Evolutionary conservation across 2,797 vertebrate genomes (phyloP).

Genomic region (Perodicticus potto): DNA sequence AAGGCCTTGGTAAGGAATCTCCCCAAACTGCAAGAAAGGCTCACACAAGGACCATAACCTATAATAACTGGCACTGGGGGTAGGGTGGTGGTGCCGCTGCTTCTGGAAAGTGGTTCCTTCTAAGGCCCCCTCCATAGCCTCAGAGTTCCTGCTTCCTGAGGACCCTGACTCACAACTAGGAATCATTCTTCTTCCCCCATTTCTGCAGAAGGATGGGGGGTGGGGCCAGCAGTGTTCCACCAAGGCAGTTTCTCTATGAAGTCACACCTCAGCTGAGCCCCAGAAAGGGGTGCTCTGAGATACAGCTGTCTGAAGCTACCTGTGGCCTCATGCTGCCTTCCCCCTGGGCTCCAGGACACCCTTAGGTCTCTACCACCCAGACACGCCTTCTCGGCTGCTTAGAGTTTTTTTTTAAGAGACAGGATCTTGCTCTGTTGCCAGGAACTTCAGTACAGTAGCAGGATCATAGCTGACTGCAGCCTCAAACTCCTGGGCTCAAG

Average conservation of each 20-base stretch:
- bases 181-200: background rate
- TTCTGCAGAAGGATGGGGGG: background rate
- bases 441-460: background rate
- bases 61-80: background rate
- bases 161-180: background rate
- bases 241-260: background rate
- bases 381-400: background rate
- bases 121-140: background rate
- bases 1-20: background rate
- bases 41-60: background rate
- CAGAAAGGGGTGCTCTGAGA: background rate
- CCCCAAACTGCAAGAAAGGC: background rate
- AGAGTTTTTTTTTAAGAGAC: background rate
- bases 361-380: background rate
- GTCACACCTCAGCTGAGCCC: background rate
- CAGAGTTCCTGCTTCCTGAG: background rate
- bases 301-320: background rate
- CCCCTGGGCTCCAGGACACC: background rate
- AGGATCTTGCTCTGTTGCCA: background rate
- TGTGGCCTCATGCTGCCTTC: background rate
- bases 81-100: background rate
- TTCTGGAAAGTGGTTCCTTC: background rate
- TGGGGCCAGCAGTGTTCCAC: rapidly evolving
- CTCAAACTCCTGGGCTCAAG: background rate
- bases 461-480: background rate